phyloP scores from a whole-genome alignment of 2,888 invertebrate genomes.

The Polylopha cassiicola region DNA sequence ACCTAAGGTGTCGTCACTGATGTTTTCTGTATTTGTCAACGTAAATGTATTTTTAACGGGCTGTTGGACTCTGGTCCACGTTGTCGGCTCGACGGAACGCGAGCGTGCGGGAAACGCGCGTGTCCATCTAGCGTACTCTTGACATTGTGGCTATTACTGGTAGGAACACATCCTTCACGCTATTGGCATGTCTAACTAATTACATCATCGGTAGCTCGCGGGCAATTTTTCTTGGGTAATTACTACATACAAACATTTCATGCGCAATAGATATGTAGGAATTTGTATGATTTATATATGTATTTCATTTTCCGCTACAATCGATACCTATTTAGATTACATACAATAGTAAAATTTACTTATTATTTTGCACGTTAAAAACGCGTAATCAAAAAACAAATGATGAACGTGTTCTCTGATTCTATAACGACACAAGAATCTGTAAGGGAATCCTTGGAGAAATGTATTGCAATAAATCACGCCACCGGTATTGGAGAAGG shows the following conservation, averaged over 20 bases:
- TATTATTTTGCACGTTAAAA: no score
- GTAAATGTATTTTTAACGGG: constrained; percentile 50
- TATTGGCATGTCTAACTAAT: constrained; percentile 48
- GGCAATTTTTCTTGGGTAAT: constrained; percentile 19
- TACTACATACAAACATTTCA: no score
- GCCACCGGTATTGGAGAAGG: neutral
- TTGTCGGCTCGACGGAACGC: constrained; percentile 21
- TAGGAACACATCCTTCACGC: constrained; percentile 36
- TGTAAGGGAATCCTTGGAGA: no score
- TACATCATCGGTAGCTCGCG: constrained; percentile 43
- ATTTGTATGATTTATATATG: no score
- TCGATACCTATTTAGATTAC: constrained; percentile 3
- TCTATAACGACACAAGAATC: no score
- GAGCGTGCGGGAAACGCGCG: constrained; percentile 29
- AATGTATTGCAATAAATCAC: no score
- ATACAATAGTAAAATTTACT: no score
- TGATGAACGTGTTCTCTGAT: no score
- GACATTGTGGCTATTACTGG: constrained; percentile 62
- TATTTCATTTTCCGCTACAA: no score
- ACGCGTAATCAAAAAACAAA: no score
- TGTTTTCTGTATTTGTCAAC: constrained; percentile 41
- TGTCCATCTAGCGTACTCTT: constrained; percentile 53
- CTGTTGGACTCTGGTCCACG: constrained; percentile 28
- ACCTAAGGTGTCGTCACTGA: constrained; percentile 32
- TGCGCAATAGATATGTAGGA: no score